Base-by-base conservation (phyloP, 2,113 vertebrate species). In the Aphelocoma coerulescens region DNA sequence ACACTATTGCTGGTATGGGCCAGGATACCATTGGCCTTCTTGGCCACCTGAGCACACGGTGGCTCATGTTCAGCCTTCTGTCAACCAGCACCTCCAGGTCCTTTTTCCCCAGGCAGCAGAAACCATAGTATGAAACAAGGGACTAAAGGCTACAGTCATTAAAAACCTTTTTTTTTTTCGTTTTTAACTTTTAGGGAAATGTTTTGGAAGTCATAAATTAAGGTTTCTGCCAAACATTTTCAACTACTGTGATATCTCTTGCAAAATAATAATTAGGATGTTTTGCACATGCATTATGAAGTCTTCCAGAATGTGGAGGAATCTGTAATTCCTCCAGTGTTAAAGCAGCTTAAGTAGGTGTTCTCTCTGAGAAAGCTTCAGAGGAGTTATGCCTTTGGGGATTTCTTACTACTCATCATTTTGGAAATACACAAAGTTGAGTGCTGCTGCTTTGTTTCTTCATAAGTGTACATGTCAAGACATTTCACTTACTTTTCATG, bases 61-160 rank as follows among this genome's bases (percentile, higher is more conserved):
- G 33, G 35, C 33, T 71, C 22, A 7, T 26, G 0, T 55, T 74
- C 28, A 79, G 21, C 3, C 2, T 0, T 1, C 11, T 68, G 26
- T 55, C 1, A 0, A 37, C 7, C 13, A 73, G 4, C 9, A 28
- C 6, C 3, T 3, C 0, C 5, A 17, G 8, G 3, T 54, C 12
- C 5, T 88, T 68, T 73, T 77, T 28, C 2, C 0, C 6, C 10
- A 16, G 24, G 14, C 8, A 49, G 13, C 1, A 3, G 39, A 86
- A 83, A 55, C 2, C 41, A 6, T 43, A 54, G 11, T n/a, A 61
- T 14, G 12, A 66, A 62, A 43, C 9, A 67, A 85, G 3, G 6
- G 2, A 44, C 4, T 73, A 32, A 49, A 13, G 37, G 7, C 37
- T 67, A 19, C 30, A 61, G 14, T 62, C 2, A 39, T 41, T 91